Evolutionary conservation across 2,888 invertebrate genomes (phyloP), one percentile per base, ranked within the genome.

Genomic region (Tanypteryx hageni): DNA sequence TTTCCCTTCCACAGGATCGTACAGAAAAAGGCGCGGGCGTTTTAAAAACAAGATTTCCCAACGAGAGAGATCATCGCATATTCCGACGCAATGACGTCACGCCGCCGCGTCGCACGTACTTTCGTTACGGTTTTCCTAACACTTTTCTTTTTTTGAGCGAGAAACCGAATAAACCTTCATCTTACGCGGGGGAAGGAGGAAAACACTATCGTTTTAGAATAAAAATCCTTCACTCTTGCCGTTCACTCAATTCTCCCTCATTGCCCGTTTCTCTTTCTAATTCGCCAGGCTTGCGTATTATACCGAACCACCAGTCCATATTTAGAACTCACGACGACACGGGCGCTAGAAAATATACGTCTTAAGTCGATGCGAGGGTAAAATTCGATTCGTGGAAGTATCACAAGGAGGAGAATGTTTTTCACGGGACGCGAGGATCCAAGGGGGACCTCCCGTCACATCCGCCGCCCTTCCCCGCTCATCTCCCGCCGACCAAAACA

Each of bases 381-480:
- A 44, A 44, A 44, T 3, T 44, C 44, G 5, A 44, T 3, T 44
- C 44, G 5, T 44, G 3, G 44, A 44, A 44, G 44, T 44, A 44
- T 44, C 44, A 44, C 44, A 44, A 44, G 44, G 44, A 44, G 1
- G 44, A 44, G 5, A 44, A 44, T 44, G 44, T 44, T 44, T 3
- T 1, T 1, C 44, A 44, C 44, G 44, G 44, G 44, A 44, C 3
- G 44, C 44, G 44, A 44, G 3, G 44, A 44, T 44, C 44, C 44
- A 44, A 44, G 44, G 44, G 44, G 44, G 44, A 44, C 44, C 44
- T 3, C 1, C 44, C 44, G 44, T 44, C 44, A 22, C 76, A 22
- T 22, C 76, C 22, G n/a, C 81, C 22, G 31, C 82, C 9, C 83
- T 14, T 94, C 94, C 94, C 94, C 94, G 94, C 94, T 93, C 93